phyloP scores from a whole-genome alignment of 2,797 vertebrate genomes.

The Acridotheres tristis region DNA sequence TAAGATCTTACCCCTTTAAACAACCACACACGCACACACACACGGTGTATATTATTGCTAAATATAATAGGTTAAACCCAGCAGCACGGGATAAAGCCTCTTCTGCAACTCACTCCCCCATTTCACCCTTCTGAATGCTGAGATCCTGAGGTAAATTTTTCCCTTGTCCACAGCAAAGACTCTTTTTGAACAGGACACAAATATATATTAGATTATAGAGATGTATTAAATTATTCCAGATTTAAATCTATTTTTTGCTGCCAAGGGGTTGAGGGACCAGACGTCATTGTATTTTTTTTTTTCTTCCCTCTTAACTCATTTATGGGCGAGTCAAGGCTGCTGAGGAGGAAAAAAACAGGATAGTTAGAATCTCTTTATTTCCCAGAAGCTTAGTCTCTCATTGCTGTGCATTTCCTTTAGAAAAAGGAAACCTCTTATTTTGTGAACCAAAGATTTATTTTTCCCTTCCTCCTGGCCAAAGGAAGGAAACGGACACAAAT shows the following conservation, averaged over 20 bases:
- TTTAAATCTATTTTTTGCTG: constrained; percentile 78
- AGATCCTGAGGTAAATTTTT: constrained; percentile 67
- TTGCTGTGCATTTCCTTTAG: constrained; percentile 79
- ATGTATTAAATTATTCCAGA: constrained; percentile 85
- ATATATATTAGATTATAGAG: constrained; percentile 82
- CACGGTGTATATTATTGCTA: constrained; percentile 37
- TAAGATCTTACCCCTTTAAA: constrained; percentile 62
- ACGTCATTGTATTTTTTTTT: constrained; percentile 65
- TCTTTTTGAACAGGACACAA: constrained; percentile 73
- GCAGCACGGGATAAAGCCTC: constrained; percentile 51
- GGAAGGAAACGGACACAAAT: constrained; percentile 71
- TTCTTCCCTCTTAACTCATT: constrained; percentile 74
- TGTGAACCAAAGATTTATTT: constrained; percentile 85
- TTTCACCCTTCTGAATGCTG: constrained; percentile 61
- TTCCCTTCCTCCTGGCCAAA: constrained; percentile 69
- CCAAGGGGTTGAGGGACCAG: constrained; percentile 73
- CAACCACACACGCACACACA: constrained; percentile 33
- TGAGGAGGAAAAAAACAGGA: constrained; percentile 76
- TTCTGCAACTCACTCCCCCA: constrained; percentile 34
- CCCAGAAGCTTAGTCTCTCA: constrained; percentile 73
- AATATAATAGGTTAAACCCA: constrained; percentile 51
- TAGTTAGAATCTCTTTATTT: constrained; percentile 72
- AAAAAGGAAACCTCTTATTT: constrained; percentile 81
- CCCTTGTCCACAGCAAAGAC: constrained; percentile 69
- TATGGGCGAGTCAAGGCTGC: constrained; percentile 78